These are phyloP conservation scores for Lutjanus erythropterus DNA, from an alignment of 2,113 vertebrate genomes.

Conservation along the genomic window DNA sequence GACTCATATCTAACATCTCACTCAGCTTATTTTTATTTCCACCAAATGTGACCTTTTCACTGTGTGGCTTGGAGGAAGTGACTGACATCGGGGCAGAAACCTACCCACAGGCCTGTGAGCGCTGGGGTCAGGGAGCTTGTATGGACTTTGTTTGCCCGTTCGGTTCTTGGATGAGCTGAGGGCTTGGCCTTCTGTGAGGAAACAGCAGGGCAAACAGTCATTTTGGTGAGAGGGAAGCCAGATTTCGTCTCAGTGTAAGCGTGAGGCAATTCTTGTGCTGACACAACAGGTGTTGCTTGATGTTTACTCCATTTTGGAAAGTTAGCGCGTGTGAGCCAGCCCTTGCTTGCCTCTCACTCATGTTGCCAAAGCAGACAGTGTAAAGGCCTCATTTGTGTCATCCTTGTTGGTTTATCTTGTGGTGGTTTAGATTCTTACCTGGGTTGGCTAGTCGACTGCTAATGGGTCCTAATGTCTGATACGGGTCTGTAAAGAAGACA, in stretches of 20 bases:
- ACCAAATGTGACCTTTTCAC: conserved; percentile 85
- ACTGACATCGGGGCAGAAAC: conserved; percentile 70
- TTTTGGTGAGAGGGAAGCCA: conserved; percentile 63
- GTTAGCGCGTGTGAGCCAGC: conserved; percentile 23
- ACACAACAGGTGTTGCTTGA: conserved; percentile 53
- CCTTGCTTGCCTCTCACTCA: conserved; percentile 26
- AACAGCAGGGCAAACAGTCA: conserved; percentile 83
- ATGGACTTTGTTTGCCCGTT: conserved; percentile 82
- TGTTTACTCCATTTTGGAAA: conserved; percentile 44
- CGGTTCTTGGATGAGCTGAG: conserved; percentile 82
- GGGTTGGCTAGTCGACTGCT: conserved; percentile 98
- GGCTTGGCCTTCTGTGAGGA: conserved; percentile 85
- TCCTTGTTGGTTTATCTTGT: conserved; percentile 1
- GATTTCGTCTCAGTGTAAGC: conserved; percentile 50
- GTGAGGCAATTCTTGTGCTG: conserved; percentile 51
- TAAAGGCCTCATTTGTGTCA: conserved; percentile 81
- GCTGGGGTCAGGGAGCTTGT: conserved; percentile 84
- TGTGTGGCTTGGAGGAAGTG: conserved; percentile 70
- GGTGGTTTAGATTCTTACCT: conserved; percentile 85
- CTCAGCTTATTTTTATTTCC: not conserved
- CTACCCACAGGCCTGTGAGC: conserved; percentile 88
- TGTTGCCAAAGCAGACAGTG: conserved; percentile 78
- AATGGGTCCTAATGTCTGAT: conserved; percentile 96
- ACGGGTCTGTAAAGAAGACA: conserved; percentile 88
- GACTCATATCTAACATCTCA: not conserved